Conservation (phyloP, 1,140 invertebrate species). For the Zaprionus camerounensis region DNA sequence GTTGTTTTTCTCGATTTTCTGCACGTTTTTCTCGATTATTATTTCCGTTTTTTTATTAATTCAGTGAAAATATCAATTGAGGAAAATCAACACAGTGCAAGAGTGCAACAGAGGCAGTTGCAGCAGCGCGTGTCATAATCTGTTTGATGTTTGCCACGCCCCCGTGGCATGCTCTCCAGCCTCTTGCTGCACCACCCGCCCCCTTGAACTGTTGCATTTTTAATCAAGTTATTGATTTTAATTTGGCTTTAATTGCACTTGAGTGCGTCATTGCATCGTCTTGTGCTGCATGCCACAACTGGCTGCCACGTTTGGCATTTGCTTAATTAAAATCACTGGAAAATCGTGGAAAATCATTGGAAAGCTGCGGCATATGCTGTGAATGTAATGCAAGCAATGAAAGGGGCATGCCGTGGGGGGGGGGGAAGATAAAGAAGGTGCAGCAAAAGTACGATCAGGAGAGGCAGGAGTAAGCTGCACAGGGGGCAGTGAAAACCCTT, state of each 20-base stretch:
- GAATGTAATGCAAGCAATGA: conserved; percentile 56
- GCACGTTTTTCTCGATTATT: conserved; percentile 8
- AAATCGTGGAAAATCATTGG: conserved; percentile 29
- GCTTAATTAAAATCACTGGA: conserved; percentile 77
- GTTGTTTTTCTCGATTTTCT: neutral
- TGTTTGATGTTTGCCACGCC: conserved; percentile 59
- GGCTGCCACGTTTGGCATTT: conserved; percentile 51
- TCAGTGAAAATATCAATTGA: conserved; percentile 62
- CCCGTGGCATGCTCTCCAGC: neutral
- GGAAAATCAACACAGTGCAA: conserved; percentile 61
- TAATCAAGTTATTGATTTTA: conserved; percentile 79
- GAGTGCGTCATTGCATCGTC: conserved; percentile 63
- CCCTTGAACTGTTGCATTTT: conserved; percentile 43
- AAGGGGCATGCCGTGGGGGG: neutral
- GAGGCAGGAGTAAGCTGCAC: neutral
- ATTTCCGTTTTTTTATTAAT: conserved; percentile 33
- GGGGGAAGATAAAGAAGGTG: too few relatives aligned
- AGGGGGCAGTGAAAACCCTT: neutral
- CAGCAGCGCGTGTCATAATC: conserved; percentile 64
- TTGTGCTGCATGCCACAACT: conserved; percentile 8
- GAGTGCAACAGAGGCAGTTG: conserved; percentile 16
- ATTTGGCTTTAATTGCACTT: conserved; percentile 80
- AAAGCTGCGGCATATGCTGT: conserved; percentile 44
- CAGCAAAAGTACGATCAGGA: neutral
- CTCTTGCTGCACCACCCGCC: neutral